phyloP scores from a whole-genome alignment of 2,113 vertebrate species.

The Ellobius talpinus region DNA sequence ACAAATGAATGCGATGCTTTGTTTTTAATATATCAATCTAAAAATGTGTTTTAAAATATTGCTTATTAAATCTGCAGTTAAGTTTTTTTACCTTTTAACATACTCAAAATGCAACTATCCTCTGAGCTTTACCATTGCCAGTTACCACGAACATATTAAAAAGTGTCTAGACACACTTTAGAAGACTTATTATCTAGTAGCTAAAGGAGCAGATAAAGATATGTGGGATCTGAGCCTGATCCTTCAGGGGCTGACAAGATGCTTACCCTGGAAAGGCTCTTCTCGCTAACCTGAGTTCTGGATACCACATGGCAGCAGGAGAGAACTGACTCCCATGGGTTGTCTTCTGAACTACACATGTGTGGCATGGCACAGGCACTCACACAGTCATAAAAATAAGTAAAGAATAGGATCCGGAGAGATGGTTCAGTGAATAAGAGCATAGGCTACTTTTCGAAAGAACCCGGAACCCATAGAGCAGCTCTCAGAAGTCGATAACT shows the following conservation, averaged over 20 bases:
- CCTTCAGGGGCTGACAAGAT: not conserved
- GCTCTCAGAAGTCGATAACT: not conserved
- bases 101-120: not conserved
- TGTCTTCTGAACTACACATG: not conserved
- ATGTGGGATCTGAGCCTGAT: not conserved
- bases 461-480: not conserved
- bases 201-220: not conserved
- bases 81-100: constrained; percentile 21
- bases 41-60: not conserved
- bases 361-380: not conserved
- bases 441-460: not conserved
- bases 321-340: too few relatives aligned
- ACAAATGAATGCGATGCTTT: not conserved
- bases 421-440: not conserved
- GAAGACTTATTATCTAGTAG: constrained; percentile 20
- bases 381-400: too few relatives aligned
- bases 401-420: not conserved
- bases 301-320: not conserved
- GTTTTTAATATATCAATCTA: not conserved
- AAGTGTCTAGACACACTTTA: not conserved
- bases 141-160: not conserved
- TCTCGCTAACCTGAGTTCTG: not conserved
- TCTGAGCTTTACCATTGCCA: not conserved
- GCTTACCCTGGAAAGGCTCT: not conserved
- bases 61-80: constrained; percentile 35